These are phyloP conservation scores for Mythimna albipuncta DNA, from an alignment of 2,888 invertebrate species.

Conservation along the genomic window DNA sequence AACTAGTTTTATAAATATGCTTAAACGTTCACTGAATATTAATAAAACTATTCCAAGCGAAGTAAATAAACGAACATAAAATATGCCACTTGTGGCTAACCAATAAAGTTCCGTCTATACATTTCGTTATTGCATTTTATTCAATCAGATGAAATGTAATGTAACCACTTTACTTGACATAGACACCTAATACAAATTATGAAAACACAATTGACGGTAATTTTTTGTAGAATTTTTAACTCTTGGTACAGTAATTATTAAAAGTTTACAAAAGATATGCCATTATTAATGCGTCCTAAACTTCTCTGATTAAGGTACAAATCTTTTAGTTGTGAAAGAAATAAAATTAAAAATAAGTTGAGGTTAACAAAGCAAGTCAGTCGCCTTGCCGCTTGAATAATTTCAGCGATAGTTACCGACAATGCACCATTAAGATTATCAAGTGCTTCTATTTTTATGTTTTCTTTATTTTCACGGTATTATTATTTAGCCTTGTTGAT, in stretches of 20 bases:
- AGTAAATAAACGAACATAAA: neutral
- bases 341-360: neutral
- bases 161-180: neutral
- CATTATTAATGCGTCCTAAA: neutral
- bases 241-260: no score
- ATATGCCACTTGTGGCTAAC: slow-evolving; percentile 18
- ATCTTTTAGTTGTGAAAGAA: neutral
- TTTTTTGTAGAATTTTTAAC: no score
- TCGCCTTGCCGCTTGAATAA: slow-evolving; percentile 23
- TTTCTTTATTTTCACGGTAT: slow-evolving; percentile 19
- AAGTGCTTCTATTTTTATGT: neutral
- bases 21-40: neutral
- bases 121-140: neutral
- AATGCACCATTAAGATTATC: neutral
- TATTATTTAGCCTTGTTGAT: slow-evolving; percentile 11
- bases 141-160: slow-evolving; percentile 7
- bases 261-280: no score
- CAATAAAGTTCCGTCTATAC: neutral
- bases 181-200: neutral
- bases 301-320: neutral
- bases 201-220: neutral
- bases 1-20: neutral
- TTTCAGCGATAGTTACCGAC: slow-evolving; percentile 2
- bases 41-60: neutral
- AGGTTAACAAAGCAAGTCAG: slow-evolving; percentile 3